Evolutionary conservation across 2,113 vertebrate species (phyloP).

Genomic region (Serilophus lunatus): DNA sequence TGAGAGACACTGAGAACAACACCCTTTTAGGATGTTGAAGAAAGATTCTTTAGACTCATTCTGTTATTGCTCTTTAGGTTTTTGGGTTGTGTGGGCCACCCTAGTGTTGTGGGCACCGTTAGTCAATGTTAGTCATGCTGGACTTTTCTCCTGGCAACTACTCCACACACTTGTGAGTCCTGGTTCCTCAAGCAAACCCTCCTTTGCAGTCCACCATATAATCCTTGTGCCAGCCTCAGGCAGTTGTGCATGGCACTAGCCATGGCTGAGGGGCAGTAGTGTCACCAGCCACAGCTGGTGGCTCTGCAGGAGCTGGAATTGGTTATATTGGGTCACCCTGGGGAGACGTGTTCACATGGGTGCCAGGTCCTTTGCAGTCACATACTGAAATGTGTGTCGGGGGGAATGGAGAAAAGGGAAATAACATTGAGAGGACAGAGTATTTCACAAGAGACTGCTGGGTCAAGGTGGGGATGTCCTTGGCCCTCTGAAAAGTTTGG

Average conservation of each 20-base stretch:
- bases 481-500: neutral
- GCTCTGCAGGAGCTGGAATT: neutral
- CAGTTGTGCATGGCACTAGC: neutral
- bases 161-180: accelerated
- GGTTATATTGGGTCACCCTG: accelerated
- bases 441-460: neutral
- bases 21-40: neutral
- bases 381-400: neutral
- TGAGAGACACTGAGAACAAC: neutral
- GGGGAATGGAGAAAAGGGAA: neutral
- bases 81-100: neutral
- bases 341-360: neutral
- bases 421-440: neutral
- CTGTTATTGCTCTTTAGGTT: neutral
- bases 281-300: neutral
- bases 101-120: no score
- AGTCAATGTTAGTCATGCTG: neutral
- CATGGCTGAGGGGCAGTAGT: neutral
- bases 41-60: neutral
- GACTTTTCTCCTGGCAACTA: neutral
- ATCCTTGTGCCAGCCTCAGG: accelerated
- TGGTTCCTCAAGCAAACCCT: neutral
- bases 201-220: neutral
- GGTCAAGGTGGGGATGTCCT: neutral
- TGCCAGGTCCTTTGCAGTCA: neutral